phyloP scores from a whole-genome alignment of 2,888 invertebrate species.

The Synanthedon andrenaeformis region DNA sequence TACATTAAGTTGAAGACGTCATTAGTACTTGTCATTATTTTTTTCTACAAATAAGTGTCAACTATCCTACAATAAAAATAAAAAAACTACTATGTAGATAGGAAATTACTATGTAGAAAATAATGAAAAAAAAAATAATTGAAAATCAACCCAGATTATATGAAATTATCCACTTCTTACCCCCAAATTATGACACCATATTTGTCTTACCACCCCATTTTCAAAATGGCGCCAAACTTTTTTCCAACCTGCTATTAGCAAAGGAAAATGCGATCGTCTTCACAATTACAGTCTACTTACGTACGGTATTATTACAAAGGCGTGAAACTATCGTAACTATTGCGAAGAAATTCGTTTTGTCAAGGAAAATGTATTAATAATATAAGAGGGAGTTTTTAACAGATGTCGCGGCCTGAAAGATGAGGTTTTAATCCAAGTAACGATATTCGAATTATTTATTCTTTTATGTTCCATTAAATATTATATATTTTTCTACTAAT shows the following conservation, averaged over 20 bases:
- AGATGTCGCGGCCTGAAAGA: no score
- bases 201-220: constrained; percentile 17
- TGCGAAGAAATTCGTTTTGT: constrained; percentile 1
- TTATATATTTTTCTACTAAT: no score
- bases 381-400: not conserved
- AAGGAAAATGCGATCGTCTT: constrained; percentile 1
- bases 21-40: no score
- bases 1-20: no score
- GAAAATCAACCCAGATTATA: not conserved
- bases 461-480: no score
- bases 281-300: constrained; percentile 4
- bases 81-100: not conserved
- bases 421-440: no score
- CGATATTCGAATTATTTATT: no score
- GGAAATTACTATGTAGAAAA: not conserved
- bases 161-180: not conserved
- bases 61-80: no score
- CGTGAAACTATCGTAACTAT: constrained; percentile 3
- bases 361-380: constrained; percentile 1
- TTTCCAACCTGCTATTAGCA: constrained; percentile 7
- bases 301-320: constrained; percentile 2
- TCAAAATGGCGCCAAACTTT: constrained; percentile 6
- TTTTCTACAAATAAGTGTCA: no score
- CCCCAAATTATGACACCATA: constrained; percentile 9
- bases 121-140: not conserved